Evolutionary conservation across 2,888 invertebrate species (phyloP).

Genomic region (Ichneumoninae sp.): DNA sequence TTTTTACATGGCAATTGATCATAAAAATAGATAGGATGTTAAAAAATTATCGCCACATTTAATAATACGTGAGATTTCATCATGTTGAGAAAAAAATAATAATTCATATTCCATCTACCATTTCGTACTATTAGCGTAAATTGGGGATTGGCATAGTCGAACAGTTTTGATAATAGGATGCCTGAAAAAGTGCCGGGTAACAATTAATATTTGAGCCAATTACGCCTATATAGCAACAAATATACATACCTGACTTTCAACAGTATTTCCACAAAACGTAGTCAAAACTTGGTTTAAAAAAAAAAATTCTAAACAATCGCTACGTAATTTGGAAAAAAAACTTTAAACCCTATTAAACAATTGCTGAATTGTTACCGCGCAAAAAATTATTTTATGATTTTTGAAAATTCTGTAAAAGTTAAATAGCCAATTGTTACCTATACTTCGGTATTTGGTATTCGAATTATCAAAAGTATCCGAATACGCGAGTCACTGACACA

Average conservation of each 20-base stretch:
- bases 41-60: conserved; percentile 49
- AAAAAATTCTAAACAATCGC: no score
- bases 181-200: not conserved
- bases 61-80: conserved; percentile 6
- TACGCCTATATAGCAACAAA: not conserved
- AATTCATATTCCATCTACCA: conserved; percentile 44
- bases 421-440: not conserved
- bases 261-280: not conserved
- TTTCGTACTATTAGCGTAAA: conserved; percentile 57
- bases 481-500: conserved; percentile 6
- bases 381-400: not conserved
- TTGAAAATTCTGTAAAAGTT: not conserved
- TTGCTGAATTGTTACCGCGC: not conserved
- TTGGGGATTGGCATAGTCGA: conserved; percentile 1
- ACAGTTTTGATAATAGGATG: not conserved
- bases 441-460: not conserved
- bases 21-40: conserved; percentile 58
- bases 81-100: conserved; percentile 9
- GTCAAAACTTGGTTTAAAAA: no score
- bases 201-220: not conserved
- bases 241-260: not conserved
- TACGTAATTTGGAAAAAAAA: not conserved
- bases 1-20: conserved; percentile 53
- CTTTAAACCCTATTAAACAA: not conserved
- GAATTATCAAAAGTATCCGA: conserved; percentile 2